Evolutionary conservation across 1,140 invertebrate species (phyloP).

Genomic region (Drosophila bifasciata): DNA sequence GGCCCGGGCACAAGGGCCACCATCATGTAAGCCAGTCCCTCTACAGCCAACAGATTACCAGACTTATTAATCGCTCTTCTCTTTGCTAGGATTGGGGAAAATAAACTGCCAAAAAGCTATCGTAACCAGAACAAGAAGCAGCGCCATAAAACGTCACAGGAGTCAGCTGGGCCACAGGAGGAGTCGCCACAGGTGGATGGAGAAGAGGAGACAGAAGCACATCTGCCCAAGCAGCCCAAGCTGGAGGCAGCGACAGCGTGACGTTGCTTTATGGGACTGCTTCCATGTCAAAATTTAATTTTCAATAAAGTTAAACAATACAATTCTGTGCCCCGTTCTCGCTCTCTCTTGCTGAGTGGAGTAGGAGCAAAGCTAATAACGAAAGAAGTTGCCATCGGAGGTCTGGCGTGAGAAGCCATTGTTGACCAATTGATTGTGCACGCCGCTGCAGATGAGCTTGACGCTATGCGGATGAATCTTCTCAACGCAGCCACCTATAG

Average conservation of each 20-base stretch:
- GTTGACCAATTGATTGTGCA: conserved; percentile 88
- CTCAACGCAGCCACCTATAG: conserved; percentile 86
- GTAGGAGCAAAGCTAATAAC: conserved; percentile 76
- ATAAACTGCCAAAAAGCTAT: conserved; percentile 86
- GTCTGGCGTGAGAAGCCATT: conserved; percentile 88
- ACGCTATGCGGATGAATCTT: conserved; percentile 86
- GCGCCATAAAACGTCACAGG: conserved; percentile 57
- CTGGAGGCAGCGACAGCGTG: conserved; percentile 49
- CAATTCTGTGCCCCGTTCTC: neutral
- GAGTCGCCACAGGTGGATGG: neutral
- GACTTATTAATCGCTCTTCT: neutral
- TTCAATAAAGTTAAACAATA: conserved; percentile 37
- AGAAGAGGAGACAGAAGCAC: conserved; percentile 5
- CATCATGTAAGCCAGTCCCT: conserved; percentile 86
- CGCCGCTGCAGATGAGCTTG: conserved; percentile 88
- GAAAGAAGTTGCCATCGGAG: conserved; percentile 87
- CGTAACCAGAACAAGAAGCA: conserved; percentile 87
- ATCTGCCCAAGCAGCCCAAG: conserved; percentile 52
- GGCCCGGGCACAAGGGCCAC: conserved; percentile 92
- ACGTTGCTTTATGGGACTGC: conserved; percentile 14
- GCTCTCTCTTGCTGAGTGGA: neutral
- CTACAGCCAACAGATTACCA: neutral
- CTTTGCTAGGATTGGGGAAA: conserved; percentile 85
- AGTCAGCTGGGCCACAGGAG: conserved; percentile 14
- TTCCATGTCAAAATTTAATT: conserved; percentile 58